These are phyloP conservation scores for Leptinotarsa juncta DNA, from an alignment of 2,888 invertebrate species.

Conservation along the genomic window DNA sequence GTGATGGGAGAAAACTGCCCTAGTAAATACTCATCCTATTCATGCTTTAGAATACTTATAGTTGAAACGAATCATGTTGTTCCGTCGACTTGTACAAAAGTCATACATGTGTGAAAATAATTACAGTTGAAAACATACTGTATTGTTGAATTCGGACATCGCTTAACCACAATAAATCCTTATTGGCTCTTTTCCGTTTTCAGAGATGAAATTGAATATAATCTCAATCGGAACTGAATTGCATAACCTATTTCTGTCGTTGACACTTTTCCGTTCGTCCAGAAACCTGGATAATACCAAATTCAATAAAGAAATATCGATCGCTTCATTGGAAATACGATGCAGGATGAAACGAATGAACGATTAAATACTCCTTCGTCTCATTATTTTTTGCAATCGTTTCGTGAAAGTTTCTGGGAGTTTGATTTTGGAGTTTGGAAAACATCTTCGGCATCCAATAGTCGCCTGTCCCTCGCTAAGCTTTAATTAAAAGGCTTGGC, in stretches of 20 bases:
- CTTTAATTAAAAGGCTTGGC: constrained; percentile 33
- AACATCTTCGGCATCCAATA: constrained; percentile 21
- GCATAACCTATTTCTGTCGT: constrained; percentile 6
- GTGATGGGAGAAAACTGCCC: too few relatives aligned
- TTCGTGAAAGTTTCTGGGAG: constrained; percentile 18
- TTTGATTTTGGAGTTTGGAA: constrained; percentile 19
- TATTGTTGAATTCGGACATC: too few relatives aligned
- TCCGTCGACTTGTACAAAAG: too few relatives aligned
- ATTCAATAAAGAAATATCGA: not conserved
- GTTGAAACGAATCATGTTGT: too few relatives aligned
- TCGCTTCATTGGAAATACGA: not conserved
- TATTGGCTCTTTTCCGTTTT: not conserved
- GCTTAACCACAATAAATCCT: too few relatives aligned
- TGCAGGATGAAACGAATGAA: not conserved
- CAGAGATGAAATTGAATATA: not conserved
- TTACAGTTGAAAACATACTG: too few relatives aligned
- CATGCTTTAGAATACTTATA: too few relatives aligned
- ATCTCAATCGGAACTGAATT: not conserved
- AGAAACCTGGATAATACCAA: constrained; percentile 1
- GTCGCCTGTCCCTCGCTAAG: constrained; percentile 13
- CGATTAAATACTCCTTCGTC: not conserved
- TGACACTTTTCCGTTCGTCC: constrained; percentile 3
- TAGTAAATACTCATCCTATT: too few relatives aligned
- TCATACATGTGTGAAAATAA: too few relatives aligned
- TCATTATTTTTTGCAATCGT: constrained; percentile 18